A percentile compares a stretch with the other conserved stretches of the same genome.
These are phyloP conservation scores for Picus viridis DNA, from an alignment of 2,797 vertebrate species.

Conservation along the genomic window DNA sequence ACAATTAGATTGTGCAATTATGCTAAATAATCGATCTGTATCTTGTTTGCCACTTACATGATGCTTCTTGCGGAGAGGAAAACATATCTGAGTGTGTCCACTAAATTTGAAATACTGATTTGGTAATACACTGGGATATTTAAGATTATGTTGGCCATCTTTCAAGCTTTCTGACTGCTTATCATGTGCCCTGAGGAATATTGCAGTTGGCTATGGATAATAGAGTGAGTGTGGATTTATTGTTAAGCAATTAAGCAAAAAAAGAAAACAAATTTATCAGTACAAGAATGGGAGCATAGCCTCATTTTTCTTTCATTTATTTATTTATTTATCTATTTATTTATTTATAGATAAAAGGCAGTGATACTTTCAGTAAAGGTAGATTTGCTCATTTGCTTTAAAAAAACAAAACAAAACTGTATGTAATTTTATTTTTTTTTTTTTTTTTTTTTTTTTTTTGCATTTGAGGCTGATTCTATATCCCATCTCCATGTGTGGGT, in stretches of 20 bases:
- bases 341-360: neutral
- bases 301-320: neutral
- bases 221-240: constrained; percentile 43
- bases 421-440: neutral
- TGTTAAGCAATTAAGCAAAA: constrained; percentile 54
- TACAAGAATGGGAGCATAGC: neutral
- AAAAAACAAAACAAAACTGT: neutral
- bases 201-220: constrained; percentile 41
- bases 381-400: neutral
- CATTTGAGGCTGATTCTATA: neutral
- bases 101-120: constrained; percentile 71
- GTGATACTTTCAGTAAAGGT: neutral
- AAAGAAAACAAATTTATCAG: constrained; percentile 61
- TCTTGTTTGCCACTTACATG: constrained; percentile 62
- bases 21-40: constrained; percentile 70
- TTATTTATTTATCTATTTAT: neutral
- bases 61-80: constrained; percentile 54
- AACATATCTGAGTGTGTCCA: constrained; percentile 46
- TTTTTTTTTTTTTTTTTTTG: neutral
- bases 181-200: constrained; percentile 52
- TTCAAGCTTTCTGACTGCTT: constrained; percentile 61
- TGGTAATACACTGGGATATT: constrained; percentile 67
- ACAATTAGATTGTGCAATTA: constrained; percentile 68
- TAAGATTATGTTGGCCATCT: constrained; percentile 55
- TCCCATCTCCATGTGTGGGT: neutral